phyloP scores from a whole-genome alignment of 2,113 vertebrate genomes.

The Myrmecobius fasciatus region DNA sequence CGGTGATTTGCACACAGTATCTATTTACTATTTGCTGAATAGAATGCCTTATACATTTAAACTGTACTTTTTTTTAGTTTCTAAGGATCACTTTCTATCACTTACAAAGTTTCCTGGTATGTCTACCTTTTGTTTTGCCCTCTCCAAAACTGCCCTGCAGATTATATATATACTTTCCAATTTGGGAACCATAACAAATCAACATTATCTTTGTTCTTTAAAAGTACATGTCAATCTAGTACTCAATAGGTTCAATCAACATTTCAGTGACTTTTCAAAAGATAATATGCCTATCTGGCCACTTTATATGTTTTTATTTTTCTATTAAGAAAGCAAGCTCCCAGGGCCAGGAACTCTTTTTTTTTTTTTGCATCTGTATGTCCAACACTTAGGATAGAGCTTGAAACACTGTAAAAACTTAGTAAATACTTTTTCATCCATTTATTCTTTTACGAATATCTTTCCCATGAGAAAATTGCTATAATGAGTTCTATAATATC shows the following conservation, averaged over 20 bases:
- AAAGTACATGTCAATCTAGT: not conserved
- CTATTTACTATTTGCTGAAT: not conserved
- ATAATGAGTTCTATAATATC: not conserved
- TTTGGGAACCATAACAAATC: not conserved
- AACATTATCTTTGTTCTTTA: not conserved
- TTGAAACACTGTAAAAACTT: not conserved
- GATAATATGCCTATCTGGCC: not conserved
- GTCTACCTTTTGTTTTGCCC: constrained; percentile 6
- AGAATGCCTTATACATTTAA: not conserved
- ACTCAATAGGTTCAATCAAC: not conserved
- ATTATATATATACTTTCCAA: not conserved
- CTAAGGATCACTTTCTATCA: constrained; percentile 23
- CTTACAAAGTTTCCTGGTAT: constrained; percentile 24
- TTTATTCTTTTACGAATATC: not conserved
- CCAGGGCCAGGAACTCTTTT: not conserved
- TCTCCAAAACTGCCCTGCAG: not conserved
- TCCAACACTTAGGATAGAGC: not conserved
- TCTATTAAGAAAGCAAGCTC: not conserved
- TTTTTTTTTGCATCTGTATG: not conserved
- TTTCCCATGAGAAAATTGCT: not conserved
- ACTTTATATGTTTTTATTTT: not conserved
- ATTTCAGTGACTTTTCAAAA: not conserved
- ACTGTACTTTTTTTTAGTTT: not conserved
- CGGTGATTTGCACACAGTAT: not conserved
- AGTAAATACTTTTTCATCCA: not conserved